phyloP scores from a whole-genome alignment of 64 coral and sea anemone genomes.

The Actinia equina region DNA sequence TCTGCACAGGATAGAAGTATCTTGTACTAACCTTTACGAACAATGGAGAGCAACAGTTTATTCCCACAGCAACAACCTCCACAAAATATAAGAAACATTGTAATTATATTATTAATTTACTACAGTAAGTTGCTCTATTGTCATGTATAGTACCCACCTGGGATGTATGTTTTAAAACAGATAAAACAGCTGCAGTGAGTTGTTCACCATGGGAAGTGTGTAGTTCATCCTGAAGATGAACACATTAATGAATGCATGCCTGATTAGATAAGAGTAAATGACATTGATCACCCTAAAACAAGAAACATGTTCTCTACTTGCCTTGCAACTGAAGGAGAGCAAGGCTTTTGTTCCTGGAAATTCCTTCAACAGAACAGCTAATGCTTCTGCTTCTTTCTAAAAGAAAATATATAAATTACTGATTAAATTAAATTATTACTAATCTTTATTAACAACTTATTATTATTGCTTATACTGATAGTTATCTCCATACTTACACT shows the following conservation, averaged over 20 bases:
- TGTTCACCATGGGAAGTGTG: conserved; percentile 60
- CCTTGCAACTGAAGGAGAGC: conserved; percentile 63
- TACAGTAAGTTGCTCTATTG: too few relatives aligned
- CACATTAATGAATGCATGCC: neutral
- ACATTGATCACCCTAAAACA: neutral
- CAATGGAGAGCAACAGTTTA: conserved; percentile 60
- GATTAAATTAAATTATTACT: neutral
- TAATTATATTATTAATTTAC: neutral
- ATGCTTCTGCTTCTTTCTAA: conserved; percentile 86
- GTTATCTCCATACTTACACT: neutral
- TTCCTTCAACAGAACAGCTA: conserved; percentile 67
- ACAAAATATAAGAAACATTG: neutral
- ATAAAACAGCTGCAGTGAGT: conserved; percentile 25
- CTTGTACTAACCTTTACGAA: conserved; percentile 61
- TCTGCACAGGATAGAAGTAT: neutral
- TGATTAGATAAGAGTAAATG: neutral
- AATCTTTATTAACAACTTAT: neutral
- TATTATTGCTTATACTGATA: neutral
- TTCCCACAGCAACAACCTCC: conserved; percentile 77
- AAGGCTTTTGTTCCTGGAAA: conserved; percentile 73
- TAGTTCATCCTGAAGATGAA: conserved; percentile 32
- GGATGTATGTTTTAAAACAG: conserved; percentile 23
- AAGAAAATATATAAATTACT: neutral
- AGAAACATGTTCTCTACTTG: neutral
- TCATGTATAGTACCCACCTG: conserved; percentile 41